Evolutionary conservation across 2,797 vertebrate genomes (phyloP).

Genomic region (Streptopelia turtur): DNA sequence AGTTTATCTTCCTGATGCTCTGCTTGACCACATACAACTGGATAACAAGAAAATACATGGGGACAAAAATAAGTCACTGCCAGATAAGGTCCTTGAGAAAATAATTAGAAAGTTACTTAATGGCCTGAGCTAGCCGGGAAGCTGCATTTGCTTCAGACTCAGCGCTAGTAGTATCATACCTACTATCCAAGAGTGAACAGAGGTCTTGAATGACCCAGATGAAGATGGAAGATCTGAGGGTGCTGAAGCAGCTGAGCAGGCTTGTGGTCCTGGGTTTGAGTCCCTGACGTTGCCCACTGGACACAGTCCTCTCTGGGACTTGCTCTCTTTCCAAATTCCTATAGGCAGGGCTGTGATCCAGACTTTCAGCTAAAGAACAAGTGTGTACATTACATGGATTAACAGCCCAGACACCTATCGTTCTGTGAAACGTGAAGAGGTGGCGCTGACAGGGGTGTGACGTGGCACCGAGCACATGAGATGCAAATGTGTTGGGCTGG

Average conservation of each 20-base stretch:
- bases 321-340: not conserved
- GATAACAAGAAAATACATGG: not conserved
- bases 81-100: not conserved
- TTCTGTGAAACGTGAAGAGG: not conserved
- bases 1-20: not conserved
- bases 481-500: not conserved
- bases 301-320: not conserved
- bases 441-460: not conserved
- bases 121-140: not conserved
- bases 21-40: not conserved
- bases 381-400: not conserved
- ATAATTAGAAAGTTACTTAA: not conserved
- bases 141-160: not conserved
- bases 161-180: not conserved
- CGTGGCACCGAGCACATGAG: fast-evolving
- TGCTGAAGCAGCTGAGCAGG: not conserved
- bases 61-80: not conserved
- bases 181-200: not conserved
- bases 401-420: fast-evolving
- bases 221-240: fast-evolving
- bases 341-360: not conserved
- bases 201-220: not conserved
- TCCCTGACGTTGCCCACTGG: not conserved
- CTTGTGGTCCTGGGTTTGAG: not conserved
- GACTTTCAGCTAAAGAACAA: not conserved